Evolutionary conservation across 2,888 invertebrate species (phyloP), one percentile per base, ranked within the genome.

Genomic region (Lydus trimaculatus): DNA sequence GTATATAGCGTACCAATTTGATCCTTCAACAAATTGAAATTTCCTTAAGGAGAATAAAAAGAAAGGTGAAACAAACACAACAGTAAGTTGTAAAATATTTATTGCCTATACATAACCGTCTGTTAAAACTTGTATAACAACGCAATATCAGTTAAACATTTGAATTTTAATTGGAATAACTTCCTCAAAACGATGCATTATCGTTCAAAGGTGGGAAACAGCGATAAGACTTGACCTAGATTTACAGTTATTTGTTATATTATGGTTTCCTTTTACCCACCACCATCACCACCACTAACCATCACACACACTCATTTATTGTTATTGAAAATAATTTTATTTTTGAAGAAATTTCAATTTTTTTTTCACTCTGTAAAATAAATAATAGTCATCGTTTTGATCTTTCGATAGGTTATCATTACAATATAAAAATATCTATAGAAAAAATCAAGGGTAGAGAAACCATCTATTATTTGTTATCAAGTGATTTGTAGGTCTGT

Each of bases 161-260:
- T 62, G 61, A 69, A 65, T 69, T 69, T 69, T 69, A 69, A 69
- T 69, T 69, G 65, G 65, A 69, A 65, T 62, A 43, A 65, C 69
- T 69, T 69, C 69, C 69, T 69, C 63, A 36, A 62, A 62, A 61
- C 31, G 33, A 20, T 31, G 52, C 65, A 65, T 69, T 65, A 65
- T 36, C 61, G n/a, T 23, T 23, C 52, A 52, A 28, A 69, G 65
- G 69, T 69, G 65, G 65, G 63, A 61, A 65, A 59, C 6, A 52
- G 33, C 61, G 69, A 69, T 69, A 69, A 63, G 63, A 63, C 60
- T 56, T 69, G 69, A 65, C 69, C 69, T 69, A 69, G 63, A 61
- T 68, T 13, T 52, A 23, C 17, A 5, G 23, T 13, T 23, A 52
- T 52, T 39, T 2, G 20, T 48, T 52, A 11, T 52, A 52, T 52